Evolutionary conservation across 2,888 invertebrate genomes (phyloP).

Genomic region (Terebella lapidaria): DNA sequence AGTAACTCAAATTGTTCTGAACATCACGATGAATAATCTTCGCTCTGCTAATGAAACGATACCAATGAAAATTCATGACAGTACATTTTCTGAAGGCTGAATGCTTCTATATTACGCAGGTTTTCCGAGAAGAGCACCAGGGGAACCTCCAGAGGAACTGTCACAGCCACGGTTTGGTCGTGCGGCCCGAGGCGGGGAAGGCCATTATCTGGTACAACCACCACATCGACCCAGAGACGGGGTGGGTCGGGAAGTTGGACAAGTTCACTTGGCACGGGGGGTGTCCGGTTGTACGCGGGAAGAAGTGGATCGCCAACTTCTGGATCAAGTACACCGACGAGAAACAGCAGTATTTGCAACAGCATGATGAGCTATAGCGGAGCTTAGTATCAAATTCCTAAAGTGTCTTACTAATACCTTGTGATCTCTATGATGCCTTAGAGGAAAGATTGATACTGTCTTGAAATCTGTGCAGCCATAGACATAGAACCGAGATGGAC

Average conservation of each 20-base stretch:
- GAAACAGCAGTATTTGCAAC: no score
- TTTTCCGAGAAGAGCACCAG: conserved; percentile 5
- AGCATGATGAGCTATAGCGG: no score
- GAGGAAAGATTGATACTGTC: no score
- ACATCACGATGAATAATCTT: neutral
- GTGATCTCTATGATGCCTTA: no score
- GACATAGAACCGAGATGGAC: no score
- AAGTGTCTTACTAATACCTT: no score
- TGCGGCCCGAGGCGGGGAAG: conserved; percentile 31
- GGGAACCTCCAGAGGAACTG: conserved; percentile 29
- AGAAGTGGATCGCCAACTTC: conserved; percentile 42
- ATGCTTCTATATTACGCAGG: conserved; percentile 1
- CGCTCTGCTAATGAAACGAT: neutral
- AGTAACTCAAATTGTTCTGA: no score
- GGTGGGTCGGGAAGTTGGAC: conserved; percentile 37
- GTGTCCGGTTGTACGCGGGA: conserved; percentile 32
- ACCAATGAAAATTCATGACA: no score
- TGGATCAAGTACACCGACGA: conserved; percentile 36
- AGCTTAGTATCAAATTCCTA: no score
- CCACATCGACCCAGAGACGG: conserved; percentile 25
- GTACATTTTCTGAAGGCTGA: no score
- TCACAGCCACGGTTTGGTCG: conserved; percentile 27
- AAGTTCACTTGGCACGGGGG: conserved; percentile 33
- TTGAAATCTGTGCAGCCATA: no score
- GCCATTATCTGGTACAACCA: conserved; percentile 43